Percentiles rank a stretch among this genome's conserved stretches.
phyloP scores from a whole-genome alignment of 2,888 invertebrate species.

The Pristionchus arcanus region DNA sequence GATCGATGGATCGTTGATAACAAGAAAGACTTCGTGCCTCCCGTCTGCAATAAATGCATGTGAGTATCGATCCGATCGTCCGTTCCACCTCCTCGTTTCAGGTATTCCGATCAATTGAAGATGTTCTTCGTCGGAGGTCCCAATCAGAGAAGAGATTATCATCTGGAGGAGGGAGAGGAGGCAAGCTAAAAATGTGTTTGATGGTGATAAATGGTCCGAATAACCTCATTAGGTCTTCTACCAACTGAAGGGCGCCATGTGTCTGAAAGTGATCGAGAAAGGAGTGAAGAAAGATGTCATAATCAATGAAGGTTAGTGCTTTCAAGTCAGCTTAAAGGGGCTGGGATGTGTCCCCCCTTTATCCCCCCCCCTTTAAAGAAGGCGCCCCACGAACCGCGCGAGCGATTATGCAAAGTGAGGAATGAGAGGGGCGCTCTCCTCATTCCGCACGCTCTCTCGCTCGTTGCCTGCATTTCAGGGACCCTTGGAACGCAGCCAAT shows the following conservation, averaged over 20 bases:
- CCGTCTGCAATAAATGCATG: constrained; percentile 82
- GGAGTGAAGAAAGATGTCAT: constrained; percentile 81
- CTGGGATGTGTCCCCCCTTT: too few relatives aligned
- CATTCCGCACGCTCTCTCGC: too few relatives aligned
- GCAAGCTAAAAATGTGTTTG: constrained; percentile 70
- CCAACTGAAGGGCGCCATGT: constrained; percentile 83
- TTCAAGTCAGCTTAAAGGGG: background rate
- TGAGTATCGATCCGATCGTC: constrained; percentile 61
- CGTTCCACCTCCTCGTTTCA: constrained; percentile 46
- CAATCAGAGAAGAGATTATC: constrained; percentile 83
- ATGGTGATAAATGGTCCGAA: background rate
- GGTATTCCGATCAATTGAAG: constrained; percentile 81
- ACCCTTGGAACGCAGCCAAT: too few relatives aligned
- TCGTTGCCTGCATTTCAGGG: too few relatives aligned
- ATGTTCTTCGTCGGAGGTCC: constrained; percentile 83
- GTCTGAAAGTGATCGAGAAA: constrained; percentile 82
- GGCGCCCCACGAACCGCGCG: too few relatives aligned
- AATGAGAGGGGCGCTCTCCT: too few relatives aligned
- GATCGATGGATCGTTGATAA: constrained; percentile 80
- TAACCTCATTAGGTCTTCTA: constrained; percentile 82
- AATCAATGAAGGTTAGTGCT: constrained; percentile 81
- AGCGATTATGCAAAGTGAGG: too few relatives aligned
- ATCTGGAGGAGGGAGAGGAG: constrained; percentile 83
- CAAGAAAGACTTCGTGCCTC: constrained; percentile 80
- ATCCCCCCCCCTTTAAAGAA: too few relatives aligned